Base-by-base conservation (phyloP, 1,140 invertebrate species). In the Drosophila melanica region DNA sequence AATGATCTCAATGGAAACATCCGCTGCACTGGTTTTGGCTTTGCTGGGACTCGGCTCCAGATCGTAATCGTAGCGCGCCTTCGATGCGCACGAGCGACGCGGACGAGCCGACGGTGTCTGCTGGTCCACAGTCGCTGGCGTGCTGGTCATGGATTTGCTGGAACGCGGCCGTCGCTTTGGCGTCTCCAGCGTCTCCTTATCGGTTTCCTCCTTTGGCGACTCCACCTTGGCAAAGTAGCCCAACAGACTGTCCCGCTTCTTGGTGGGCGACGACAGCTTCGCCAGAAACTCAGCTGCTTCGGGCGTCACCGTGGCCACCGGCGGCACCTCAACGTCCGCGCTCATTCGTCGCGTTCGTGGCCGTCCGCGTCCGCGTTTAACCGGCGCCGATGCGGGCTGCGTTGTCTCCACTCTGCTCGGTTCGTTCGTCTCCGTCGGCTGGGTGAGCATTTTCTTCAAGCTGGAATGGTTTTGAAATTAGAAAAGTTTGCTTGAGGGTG, bases 161-260 rank as follows among this genome's bases (percentile, higher is more conserved):
- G 47, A 45, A 6, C 63, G 66, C 1, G 73, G 50, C 10, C 85
- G 39, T 0, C 84, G 73, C 6, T 77, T 89, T 7, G 84, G 84
- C 14, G 81, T 90, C 12, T 86, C 81, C 16, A 68, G 35, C 0
- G 77, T 44, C 1, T 44, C 59, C n/a, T n/a, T n/a, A n/a, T n/a
- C n/a, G n/a, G n/a, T n/a, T n/a, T n/a, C n/a, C 0, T 57, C 79
- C 33, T 75, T 53, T 5, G 91, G 78, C 9, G 91, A 79, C 23
- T 74, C 77, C 54, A 86, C 82, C 55, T 90, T 90, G 37, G 92
- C 85, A 80, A 94, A 94, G 86, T 94, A 94, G 60, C 92, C 92
- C n/a, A 94, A 75, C 75, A 94, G 92, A 65, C 93, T 94, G 81
- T 94, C 93, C 20, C 93, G 93, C 76, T 94, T 94, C 74, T 92